These are phyloP conservation scores for Onchidella celtica DNA, from an alignment of 2,888 invertebrate genomes.

Conservation along the genomic window DNA sequence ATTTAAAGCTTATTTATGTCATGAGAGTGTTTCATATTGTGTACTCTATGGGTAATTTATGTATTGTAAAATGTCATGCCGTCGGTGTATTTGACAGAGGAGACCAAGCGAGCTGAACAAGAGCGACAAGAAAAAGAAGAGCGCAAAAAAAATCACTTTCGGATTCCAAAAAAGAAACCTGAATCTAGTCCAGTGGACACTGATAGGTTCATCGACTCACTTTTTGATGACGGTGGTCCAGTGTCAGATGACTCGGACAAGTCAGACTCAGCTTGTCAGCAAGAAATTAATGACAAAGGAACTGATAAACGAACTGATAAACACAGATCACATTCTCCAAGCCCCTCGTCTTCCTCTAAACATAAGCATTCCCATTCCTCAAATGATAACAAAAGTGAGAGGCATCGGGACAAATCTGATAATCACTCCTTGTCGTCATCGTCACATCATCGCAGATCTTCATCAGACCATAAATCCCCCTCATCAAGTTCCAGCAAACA, in stretches of 20 bases:
- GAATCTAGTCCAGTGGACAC: slow-evolving; percentile 5
- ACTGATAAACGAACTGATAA: background rate
- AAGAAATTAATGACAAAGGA: too few relatives aligned
- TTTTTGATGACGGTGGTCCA: slow-evolving; percentile 42
- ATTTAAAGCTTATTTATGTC: too few relatives aligned
- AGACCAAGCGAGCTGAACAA: background rate
- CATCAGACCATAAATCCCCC: background rate
- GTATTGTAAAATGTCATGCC: too few relatives aligned
- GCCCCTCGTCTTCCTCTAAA: background rate
- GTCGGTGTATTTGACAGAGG: slow-evolving; percentile 37
- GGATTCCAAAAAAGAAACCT: slow-evolving; percentile 51
- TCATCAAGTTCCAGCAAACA: too few relatives aligned
- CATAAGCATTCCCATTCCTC: background rate
- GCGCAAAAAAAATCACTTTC: slow-evolving; percentile 39
- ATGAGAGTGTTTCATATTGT: too few relatives aligned
- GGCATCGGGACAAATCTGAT: background rate
- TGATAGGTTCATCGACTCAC: slow-evolving; percentile 35
- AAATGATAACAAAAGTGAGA: background rate
- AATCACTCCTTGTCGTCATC: slow-evolving; percentile 19
- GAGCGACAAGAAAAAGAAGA: slow-evolving; percentile 42
- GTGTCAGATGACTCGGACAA: background rate
- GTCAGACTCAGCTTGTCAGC: background rate
- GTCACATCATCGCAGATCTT: too few relatives aligned
- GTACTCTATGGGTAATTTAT: too few relatives aligned
- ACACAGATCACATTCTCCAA: background rate